These are phyloP conservation scores for Epinephelus lanceolatus DNA, from an alignment of 2,113 vertebrate genomes.

Conservation along the genomic window DNA sequence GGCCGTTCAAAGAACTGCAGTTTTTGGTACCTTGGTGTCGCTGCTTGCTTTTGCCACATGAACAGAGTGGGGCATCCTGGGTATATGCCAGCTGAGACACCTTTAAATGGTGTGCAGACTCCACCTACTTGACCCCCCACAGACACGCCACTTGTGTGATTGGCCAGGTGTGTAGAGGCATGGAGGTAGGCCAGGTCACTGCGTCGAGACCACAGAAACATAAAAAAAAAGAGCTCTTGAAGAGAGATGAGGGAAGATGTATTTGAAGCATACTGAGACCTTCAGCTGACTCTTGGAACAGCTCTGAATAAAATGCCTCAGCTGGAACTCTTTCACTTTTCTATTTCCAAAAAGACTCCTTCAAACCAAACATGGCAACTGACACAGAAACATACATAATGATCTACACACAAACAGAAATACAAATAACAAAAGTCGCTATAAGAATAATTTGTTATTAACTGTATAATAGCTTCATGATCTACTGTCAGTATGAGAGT, in stretches of 20 bases:
- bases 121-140: too few species aligned
- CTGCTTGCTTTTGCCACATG: too few species aligned
- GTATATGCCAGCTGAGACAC: too few species aligned
- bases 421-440: slow-evolving; percentile 59
- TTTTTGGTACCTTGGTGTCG: too few species aligned
- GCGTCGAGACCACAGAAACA: background rate
- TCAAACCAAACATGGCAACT: slow-evolving; percentile 28
- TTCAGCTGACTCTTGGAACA: background rate
- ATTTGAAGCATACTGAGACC: background rate
- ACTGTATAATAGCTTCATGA: slow-evolving; percentile 73
- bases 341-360: slow-evolving; percentile 53
- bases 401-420: slow-evolving; percentile 67
- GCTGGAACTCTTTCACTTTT: slow-evolving; percentile 25
- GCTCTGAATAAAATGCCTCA: slow-evolving; percentile 16
- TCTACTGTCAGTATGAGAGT: slow-evolving; percentile 64
- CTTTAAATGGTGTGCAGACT: too few species aligned
- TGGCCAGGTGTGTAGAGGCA: background rate
- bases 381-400: slow-evolving; percentile 49
- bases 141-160: background rate
- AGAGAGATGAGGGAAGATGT: background rate
- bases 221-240: background rate
- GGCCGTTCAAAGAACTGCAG: too few species aligned
- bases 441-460: slow-evolving; percentile 78
- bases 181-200: background rate
- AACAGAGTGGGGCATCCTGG: too few species aligned